phyloP scores from a whole-genome alignment of 2,113 vertebrate species.

The Ancistrus triradiatus region DNA sequence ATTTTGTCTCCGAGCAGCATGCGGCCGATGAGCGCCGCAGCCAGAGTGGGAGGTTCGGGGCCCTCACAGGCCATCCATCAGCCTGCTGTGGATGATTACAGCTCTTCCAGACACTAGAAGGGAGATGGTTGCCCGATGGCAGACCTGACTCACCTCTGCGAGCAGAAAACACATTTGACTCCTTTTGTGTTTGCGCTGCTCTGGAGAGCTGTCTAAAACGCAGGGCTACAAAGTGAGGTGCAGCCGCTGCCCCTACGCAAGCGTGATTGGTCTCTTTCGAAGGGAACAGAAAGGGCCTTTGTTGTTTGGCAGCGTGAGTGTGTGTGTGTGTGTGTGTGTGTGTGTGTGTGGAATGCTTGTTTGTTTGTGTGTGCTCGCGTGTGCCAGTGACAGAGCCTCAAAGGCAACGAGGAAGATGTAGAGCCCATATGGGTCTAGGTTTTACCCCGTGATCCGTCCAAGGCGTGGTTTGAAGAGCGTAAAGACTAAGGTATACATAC shows the following conservation, averaged over 20 bases:
- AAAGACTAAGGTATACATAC: not conserved
- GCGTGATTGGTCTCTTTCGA: slow-evolving; percentile 46
- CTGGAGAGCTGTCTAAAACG: slow-evolving; percentile 46
- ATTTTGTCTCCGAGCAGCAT: slow-evolving; percentile 40
- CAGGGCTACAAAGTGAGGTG: slow-evolving; percentile 38
- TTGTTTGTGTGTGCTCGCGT: slow-evolving; percentile 26
- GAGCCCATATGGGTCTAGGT: too few species aligned
- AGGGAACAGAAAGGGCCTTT: slow-evolving; percentile 33
- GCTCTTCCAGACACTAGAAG: slow-evolving; percentile 26
- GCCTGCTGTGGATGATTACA: slow-evolving; percentile 33
- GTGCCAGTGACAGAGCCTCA: slow-evolving; percentile 14
- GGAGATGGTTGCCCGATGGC: slow-evolving; percentile 43
- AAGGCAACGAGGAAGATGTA: not conserved
- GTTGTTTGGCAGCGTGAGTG: slow-evolving; percentile 30
- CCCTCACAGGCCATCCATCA: slow-evolving; percentile 36
- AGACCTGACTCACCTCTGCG: slow-evolving; percentile 39
- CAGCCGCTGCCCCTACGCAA: slow-evolving; percentile 38
- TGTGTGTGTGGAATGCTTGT: slow-evolving; percentile 6
- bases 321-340: slow-evolving; percentile 18
- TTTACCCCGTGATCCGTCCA: too few species aligned
- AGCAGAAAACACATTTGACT: slow-evolving; percentile 50
- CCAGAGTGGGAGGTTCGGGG: slow-evolving; percentile 22
- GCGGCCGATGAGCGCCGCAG: slow-evolving; percentile 27
- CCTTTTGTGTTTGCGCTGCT: slow-evolving; percentile 38
- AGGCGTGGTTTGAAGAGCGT: not conserved